Evolutionary conservation across 35 echinoderm and acorn worm species (phyloP), one percentile per base, ranked within the genome.

Genomic region (Acanthaster planci): DNA sequence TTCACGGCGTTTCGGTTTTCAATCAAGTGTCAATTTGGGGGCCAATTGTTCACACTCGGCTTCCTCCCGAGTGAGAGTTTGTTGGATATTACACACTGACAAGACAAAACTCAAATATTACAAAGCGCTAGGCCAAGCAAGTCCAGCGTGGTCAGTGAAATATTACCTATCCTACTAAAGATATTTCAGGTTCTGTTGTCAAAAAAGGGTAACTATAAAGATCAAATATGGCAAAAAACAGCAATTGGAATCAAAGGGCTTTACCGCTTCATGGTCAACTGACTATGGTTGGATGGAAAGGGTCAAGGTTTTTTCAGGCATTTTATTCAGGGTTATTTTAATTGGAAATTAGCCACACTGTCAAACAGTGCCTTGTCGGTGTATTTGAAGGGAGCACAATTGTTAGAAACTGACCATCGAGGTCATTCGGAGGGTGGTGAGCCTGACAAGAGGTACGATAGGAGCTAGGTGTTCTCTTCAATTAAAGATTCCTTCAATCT

Each of bases 11-110:
- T 47, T 21, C 30, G 64, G 64, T 72, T 72, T 72, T 72, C 10
- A 72, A 72, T 72, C 30, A 29, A 72, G 34, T 72, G 34, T 21
- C 64, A 72, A 72, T 72, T 72, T 72, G 30, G 22, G n/a, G 64
- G 64, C 64, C 30, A 72, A 72, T 72, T 72, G 23, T 72, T 72
- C 64, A 72, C 64, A 29, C 64, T 27, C 30, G 21, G 30, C 64
- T 72, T 72, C 64, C 34, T 26, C 34, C 34, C 10, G 30, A 72
- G 30, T 26, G 64, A 72, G 23, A 72, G 34, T 8, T 29, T 72
- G 64, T 34, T 9, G 64, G 64, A 72, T 29, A 34, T 8, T 26
- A 23, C 26, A 34, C 64, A 16, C 23, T 14, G 23, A 1, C 3
- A 10, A 29, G 23, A 26, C 21, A 7, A 29, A 14, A 26, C 10